These are phyloP conservation scores for Temnothorax nylanderi DNA, from an alignment of 1,140 invertebrate species.

Conservation along the genomic window DNA sequence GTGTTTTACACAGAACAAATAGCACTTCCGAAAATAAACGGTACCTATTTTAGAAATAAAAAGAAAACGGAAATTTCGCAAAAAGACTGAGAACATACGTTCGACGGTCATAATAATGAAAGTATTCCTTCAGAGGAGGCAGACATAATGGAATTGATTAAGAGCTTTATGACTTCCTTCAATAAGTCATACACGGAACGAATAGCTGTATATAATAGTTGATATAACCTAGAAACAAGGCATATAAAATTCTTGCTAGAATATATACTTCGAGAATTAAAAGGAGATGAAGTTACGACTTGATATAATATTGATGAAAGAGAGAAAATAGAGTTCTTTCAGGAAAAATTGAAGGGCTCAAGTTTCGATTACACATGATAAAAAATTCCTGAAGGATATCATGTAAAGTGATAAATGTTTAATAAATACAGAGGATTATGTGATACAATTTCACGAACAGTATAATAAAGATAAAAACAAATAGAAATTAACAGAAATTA, in stretches of 20 bases:
- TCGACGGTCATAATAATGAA: not conserved
- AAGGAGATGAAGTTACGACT: not conserved
- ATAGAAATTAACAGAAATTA: constrained; percentile 15
- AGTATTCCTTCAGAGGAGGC: not conserved
- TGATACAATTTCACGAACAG: not conserved
- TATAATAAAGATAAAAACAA: not conserved
- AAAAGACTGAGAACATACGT: not conserved
- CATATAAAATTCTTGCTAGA: not conserved
- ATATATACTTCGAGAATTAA: not conserved
- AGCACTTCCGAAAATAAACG: not conserved
- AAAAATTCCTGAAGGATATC: not conserved
- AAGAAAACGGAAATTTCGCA: not conserved
- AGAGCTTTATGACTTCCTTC: not conserved
- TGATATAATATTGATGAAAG: constrained; percentile 19
- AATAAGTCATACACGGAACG: not conserved
- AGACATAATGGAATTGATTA: not conserved
- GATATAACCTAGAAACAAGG: not conserved
- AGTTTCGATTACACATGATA: not conserved
- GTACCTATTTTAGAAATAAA: not conserved
- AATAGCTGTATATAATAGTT: not conserved
- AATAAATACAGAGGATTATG: not conserved
- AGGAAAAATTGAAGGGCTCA: not conserved
- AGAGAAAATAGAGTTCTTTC: not conserved
- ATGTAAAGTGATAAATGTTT: not conserved
- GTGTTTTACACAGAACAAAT: not conserved